These are phyloP conservation scores for Sarcophaga bullata DNA, from an alignment of 1,140 invertebrate genomes.

Conservation along the genomic window DNA sequence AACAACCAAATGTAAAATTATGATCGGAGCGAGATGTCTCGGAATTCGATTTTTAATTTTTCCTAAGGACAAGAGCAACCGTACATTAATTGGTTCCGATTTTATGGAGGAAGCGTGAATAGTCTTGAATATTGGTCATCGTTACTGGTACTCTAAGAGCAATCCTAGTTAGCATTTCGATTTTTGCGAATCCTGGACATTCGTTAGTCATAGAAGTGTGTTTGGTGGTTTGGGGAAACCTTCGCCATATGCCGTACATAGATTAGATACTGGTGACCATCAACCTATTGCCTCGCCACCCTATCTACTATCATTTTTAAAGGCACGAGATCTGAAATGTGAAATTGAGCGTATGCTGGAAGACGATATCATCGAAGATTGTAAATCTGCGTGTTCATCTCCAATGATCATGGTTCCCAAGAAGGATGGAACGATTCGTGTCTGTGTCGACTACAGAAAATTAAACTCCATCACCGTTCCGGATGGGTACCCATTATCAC, in stretches of 20 bases:
- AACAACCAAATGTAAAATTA: neutral
- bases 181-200: neutral
- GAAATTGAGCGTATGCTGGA: conserved; percentile 54
- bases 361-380: conserved; percentile 57
- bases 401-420: conserved; percentile 58
- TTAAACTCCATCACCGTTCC: conserved; percentile 55
- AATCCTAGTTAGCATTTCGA: conserved; percentile 14
- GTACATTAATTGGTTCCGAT: conserved; percentile 44
- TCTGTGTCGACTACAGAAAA: conserved; percentile 55
- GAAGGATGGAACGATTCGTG: conserved; percentile 44
- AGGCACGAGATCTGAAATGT: conserved; percentile 42
- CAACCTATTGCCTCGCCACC: conserved; percentile 50
- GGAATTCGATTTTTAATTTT: neutral
- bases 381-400: conserved; percentile 59
- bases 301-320: conserved; percentile 51
- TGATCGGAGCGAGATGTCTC: conserved; percentile 4
- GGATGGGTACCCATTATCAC: conserved; percentile 61
- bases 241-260: conserved; percentile 31
- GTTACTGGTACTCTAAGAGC: conserved; percentile 41
- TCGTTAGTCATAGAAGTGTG: neutral
- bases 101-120: conserved; percentile 42
- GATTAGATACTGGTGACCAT: conserved; percentile 42
- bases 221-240: conserved; percentile 31
- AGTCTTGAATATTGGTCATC: conserved; percentile 35
- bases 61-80: conserved; percentile 29